Percentiles rank a stretch among this genome's conserved stretches.
phyloP scores from a whole-genome alignment of 2,888 invertebrate genomes.

The Phyllotreta striolata region DNA sequence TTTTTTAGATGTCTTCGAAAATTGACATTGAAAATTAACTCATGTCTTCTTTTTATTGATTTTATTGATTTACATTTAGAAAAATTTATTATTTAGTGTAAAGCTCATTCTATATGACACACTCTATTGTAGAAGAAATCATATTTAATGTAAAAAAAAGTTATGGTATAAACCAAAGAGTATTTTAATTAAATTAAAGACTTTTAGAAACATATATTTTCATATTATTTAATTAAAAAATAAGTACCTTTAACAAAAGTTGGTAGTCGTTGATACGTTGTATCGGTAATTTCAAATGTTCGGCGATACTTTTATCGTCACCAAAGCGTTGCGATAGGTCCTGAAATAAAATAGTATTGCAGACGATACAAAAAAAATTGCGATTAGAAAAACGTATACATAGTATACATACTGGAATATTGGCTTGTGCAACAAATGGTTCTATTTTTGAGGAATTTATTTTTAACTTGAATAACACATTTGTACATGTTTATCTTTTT shows the following conservation, averaged over 20 bases:
- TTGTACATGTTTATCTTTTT: conserved; percentile 39
- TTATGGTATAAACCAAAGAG: background rate
- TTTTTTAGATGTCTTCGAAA: too few relatives aligned
- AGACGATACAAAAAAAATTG: background rate
- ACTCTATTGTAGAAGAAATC: too few relatives aligned
- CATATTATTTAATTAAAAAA: too few relatives aligned
- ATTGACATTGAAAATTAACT: too few relatives aligned
- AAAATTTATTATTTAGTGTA: too few relatives aligned
- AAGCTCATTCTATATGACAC: too few relatives aligned
- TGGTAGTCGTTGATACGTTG: conserved; percentile 97
- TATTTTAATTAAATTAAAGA: too few relatives aligned
- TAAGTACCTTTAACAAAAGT: conserved; percentile 88
- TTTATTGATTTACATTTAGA: too few relatives aligned
- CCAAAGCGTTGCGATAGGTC: conserved; percentile 83
- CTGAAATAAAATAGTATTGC: conserved; percentile 63
- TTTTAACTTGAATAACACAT: conserved; percentile 36
- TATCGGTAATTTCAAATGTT: conserved; percentile 92
- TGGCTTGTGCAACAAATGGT: background rate
- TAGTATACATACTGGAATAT: conserved; percentile 5
- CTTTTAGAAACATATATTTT: background rate
- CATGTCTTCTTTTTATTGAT: too few relatives aligned
- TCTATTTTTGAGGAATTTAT: conserved; percentile 13
- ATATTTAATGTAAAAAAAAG: background rate
- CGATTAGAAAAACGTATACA: background rate
- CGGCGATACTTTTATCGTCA: conserved; percentile 88